Percentiles rank a stretch among this genome's conserved stretches.
Evolutionary conservation across 2,888 invertebrate species (phyloP).

Genomic region (Cryptocheilus praepositus): DNA sequence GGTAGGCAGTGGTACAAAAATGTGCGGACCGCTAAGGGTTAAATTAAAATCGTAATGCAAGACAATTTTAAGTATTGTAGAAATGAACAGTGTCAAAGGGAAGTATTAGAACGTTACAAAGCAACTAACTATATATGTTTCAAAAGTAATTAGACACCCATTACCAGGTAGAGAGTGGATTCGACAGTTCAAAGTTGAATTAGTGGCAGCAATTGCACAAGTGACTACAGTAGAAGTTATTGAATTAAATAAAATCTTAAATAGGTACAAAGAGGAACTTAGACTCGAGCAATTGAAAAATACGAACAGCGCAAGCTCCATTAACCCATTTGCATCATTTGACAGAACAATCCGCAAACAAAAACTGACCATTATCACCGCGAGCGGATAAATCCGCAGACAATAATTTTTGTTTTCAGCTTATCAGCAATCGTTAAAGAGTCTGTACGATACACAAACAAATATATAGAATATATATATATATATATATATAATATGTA

Average conservation of each 20-base stretch:
- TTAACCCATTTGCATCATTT: too few species aligned
- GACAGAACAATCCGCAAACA: too few species aligned
- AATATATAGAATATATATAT: too few species aligned
- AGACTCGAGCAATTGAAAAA: not conserved
- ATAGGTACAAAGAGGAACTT: not conserved
- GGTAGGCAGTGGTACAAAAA: too few species aligned
- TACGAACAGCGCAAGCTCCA: too few species aligned
- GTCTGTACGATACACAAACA: too few species aligned
- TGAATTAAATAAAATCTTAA: not conserved
- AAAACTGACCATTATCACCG: too few species aligned
- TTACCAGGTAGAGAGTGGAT: conserved; percentile 27
- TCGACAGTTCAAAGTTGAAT: conserved; percentile 18
- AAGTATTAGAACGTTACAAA: not conserved
- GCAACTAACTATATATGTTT: conserved; percentile 2
- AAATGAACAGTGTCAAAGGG: not conserved
- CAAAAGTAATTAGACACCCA: not conserved
- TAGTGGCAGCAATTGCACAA: not conserved
- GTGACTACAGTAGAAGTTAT: not conserved
- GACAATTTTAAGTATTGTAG: not conserved
- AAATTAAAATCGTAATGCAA: conserved; percentile 16
- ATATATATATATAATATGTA: too few species aligned
- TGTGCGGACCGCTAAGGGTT: too few species aligned
- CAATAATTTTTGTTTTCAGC: too few species aligned
- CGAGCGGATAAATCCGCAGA: too few species aligned
- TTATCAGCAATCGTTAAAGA: too few species aligned